A percentile compares a stretch with the other conserved stretches of the same genome.
These are phyloP conservation scores for Gyps fulvus DNA, from an alignment of 2,113 vertebrate genomes.

Conservation along the genomic window DNA sequence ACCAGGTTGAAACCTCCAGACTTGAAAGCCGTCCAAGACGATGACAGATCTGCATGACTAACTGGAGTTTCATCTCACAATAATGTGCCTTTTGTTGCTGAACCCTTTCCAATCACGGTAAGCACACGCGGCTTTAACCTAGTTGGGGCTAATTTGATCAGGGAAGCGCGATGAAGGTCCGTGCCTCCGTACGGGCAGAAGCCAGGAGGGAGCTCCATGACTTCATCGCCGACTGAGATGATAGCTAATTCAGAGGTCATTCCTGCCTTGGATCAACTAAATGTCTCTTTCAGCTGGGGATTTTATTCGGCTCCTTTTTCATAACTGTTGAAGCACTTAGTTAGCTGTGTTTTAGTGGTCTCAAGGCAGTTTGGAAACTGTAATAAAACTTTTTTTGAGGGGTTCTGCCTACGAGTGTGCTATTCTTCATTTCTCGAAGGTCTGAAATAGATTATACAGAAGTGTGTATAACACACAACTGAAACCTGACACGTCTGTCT, in stretches of 20 bases:
- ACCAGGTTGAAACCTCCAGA: conserved; percentile 50
- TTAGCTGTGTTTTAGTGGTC: conserved; percentile 64
- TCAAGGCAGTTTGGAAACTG: conserved; percentile 66
- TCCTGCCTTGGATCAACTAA: conserved; percentile 61
- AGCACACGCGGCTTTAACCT: not conserved
- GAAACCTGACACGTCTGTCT: conserved; percentile 57
- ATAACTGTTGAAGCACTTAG: conserved; percentile 69
- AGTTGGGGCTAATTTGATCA: conserved; percentile 18
- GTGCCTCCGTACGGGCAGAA: not conserved
- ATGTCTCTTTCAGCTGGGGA: conserved; percentile 72
- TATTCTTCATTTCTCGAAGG: conserved; percentile 42
- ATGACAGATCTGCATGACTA: conserved; percentile 19
- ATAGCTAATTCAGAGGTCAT: conserved; percentile 67
- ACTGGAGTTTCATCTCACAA: not conserved
- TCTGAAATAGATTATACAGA: conserved; percentile 69
- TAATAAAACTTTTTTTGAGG: conserved; percentile 65
- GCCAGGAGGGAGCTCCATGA: conserved; percentile 55
- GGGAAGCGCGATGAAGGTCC: not conserved
- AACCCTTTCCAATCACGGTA: conserved; percentile 7
- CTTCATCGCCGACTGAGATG: conserved; percentile 31
- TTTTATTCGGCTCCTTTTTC: conserved; percentile 63
- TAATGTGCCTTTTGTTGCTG: conserved; percentile 59
- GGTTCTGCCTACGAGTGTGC: conserved; percentile 49
- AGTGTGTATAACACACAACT: conserved; percentile 24
- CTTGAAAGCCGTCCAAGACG: conserved; percentile 3